These are phyloP conservation scores for Synanthedon formicaeformis DNA, from an alignment of 2,888 invertebrate species.

Conservation along the genomic window DNA sequence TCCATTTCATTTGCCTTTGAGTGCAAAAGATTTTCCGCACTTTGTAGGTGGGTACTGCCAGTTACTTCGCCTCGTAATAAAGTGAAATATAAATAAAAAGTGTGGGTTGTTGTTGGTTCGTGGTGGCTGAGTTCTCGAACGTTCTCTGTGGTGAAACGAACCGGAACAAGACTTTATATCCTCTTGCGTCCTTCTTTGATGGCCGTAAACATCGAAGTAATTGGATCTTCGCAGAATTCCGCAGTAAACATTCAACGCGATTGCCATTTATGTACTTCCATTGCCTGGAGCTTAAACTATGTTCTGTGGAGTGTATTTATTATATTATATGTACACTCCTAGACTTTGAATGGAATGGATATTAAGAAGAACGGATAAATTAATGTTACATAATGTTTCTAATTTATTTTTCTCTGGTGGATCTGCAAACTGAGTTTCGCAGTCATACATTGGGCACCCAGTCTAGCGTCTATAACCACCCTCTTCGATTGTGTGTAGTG, in stretches of 20 bases:
- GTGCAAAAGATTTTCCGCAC: not conserved
- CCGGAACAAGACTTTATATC: conserved; percentile 16
- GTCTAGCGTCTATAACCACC: no score
- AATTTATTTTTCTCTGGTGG: no score
- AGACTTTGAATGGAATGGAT: no score
- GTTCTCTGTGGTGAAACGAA: conserved; percentile 17
- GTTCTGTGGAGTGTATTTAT: no score
- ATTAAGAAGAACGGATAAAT: no score
- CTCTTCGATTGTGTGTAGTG: no score
- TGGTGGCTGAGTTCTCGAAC: conserved; percentile 20
- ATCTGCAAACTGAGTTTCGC: no score
- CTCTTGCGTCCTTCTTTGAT: conserved; percentile 37
- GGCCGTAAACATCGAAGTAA: conserved; percentile 44
- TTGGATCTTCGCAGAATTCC: conserved; percentile 51
- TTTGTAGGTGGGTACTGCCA: not conserved
- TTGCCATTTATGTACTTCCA: no score
- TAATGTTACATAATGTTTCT: no score
- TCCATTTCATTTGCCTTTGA: conserved; percentile 16
- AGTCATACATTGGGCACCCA: no score
- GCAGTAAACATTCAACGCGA: conserved; percentile 10
- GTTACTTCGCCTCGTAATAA: conserved; percentile 18
- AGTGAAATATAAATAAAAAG: conserved; percentile 33
- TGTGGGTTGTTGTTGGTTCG: conserved; percentile 2
- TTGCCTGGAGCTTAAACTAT: no score
- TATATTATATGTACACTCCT: no score